Conservation (phyloP, 2,888 invertebrate genomes). For the Hydraecia micacea region DNA sequence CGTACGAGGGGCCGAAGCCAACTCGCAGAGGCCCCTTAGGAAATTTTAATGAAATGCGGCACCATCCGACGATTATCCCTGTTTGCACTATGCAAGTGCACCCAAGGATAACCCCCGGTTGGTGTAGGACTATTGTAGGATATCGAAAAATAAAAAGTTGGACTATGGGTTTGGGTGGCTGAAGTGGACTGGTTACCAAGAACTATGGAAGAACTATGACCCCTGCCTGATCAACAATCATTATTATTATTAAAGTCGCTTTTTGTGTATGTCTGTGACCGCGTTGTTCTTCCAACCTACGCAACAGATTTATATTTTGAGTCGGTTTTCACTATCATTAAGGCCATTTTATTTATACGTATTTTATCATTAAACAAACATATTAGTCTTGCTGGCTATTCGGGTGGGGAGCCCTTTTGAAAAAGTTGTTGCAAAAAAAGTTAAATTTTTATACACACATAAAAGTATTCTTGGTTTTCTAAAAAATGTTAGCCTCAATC, state of each 20-base stretch:
- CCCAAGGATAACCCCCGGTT: too few relatives aligned
- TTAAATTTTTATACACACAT: not conserved
- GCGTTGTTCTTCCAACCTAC: not conserved
- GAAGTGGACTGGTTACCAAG: too few relatives aligned
- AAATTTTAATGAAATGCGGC: too few relatives aligned
- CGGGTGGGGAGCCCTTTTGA: not conserved
- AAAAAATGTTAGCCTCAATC: conserved; percentile 6
- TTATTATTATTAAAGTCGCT: not conserved
- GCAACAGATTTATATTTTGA: not conserved
- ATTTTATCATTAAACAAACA: not conserved
- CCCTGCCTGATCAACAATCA: too few relatives aligned
- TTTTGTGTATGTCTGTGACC: not conserved
- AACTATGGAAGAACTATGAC: too few relatives aligned
- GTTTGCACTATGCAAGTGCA: too few relatives aligned
- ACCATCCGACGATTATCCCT: too few relatives aligned
- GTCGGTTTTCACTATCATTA: not conserved
- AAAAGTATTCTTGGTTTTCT: not conserved
- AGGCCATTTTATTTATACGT: not conserved
- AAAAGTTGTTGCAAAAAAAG: not conserved
- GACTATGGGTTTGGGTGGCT: too few relatives aligned
- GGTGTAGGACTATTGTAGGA: too few relatives aligned
- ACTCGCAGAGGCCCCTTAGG: too few relatives aligned
- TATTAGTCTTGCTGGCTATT: not conserved
- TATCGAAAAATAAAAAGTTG: too few relatives aligned
- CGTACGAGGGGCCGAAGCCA: too few relatives aligned